Evolutionary conservation across 2,888 invertebrate species (phyloP).

Genomic region (Nemoura dubitans): DNA sequence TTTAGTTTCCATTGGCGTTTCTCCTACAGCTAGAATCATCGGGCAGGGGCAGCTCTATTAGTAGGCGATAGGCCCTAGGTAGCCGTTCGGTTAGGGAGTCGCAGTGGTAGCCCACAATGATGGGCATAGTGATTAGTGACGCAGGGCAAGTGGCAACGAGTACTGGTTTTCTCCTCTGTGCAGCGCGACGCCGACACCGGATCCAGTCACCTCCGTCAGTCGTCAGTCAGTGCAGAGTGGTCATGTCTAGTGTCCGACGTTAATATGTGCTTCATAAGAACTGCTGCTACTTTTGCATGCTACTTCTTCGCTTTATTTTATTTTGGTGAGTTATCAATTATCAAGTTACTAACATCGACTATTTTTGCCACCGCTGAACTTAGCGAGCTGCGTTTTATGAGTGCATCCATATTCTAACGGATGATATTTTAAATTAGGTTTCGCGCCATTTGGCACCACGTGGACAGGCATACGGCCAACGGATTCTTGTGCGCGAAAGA

Average conservation of each 20-base stretch:
- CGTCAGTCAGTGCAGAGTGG: neutral
- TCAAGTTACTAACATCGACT: neutral
- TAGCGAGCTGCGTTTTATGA: neutral
- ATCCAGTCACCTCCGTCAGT: too few relatives aligned
- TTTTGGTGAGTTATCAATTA: neutral
- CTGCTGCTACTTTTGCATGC: neutral
- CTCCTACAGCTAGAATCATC: neutral
- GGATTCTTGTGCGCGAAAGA: too few relatives aligned
- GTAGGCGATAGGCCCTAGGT: neutral
- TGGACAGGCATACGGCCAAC: neutral
- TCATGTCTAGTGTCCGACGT: neutral
- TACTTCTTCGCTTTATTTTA: neutral
- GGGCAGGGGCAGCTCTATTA: neutral
- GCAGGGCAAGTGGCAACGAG: too few relatives aligned
- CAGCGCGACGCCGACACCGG: neutral
- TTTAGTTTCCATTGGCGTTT: neutral
- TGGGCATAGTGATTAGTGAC: too few relatives aligned
- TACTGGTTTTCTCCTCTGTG: neutral
- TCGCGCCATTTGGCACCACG: neutral
- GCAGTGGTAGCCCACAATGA: too few relatives aligned
- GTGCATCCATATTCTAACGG: neutral
- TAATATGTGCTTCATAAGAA: neutral
- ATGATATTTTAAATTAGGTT: neutral
- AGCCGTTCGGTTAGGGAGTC: too few relatives aligned
- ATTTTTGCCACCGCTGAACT: neutral